Evolutionary conservation across 2,797 vertebrate genomes (phyloP).

Genomic region (Coreius guichenoti): DNA sequence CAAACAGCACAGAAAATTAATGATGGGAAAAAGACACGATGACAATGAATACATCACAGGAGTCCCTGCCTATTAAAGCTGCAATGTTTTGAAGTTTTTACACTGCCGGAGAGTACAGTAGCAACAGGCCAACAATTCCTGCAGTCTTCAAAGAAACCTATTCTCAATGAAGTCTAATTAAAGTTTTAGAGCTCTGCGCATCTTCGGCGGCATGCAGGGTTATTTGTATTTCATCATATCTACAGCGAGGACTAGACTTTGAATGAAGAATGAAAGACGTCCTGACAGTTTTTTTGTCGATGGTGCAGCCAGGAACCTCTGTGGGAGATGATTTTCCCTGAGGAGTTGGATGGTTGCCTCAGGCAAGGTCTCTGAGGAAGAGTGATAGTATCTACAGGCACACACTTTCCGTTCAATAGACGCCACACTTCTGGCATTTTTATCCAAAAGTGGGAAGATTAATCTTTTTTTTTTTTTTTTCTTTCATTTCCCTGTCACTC

Average conservation of each 20-base stretch:
- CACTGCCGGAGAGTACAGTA: constrained; percentile 35
- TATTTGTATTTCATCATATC: constrained; percentile 77
- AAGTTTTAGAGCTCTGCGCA: constrained; percentile 62
- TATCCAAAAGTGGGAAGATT: constrained; percentile 58
- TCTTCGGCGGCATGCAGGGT: constrained; percentile 65
- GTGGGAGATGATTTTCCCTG: constrained; percentile 57
- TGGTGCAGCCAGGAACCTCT: constrained; percentile 59
- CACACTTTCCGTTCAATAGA: constrained; percentile 34
- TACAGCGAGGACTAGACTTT: constrained; percentile 51
- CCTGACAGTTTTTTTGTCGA: constrained; percentile 59
- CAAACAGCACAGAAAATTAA: constrained; percentile 38
- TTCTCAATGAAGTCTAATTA: constrained; percentile 81
- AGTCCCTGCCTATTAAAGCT: constrained; percentile 49
- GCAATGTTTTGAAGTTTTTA: constrained; percentile 47
- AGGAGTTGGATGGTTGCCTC: constrained; percentile 47
- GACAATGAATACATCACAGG: constrained; percentile 43
- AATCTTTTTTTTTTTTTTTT: constrained; percentile 39
- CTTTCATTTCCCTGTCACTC: constrained; percentile 53
- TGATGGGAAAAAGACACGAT: constrained; percentile 39
- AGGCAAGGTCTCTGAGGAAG: constrained; percentile 53
- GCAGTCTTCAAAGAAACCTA: constrained; percentile 60
- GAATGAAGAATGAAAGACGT: constrained; percentile 45
- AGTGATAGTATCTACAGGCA: constrained; percentile 49
- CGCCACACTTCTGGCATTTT: constrained; percentile 52
- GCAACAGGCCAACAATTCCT: constrained; percentile 47